Evolutionary conservation across 1,140 invertebrate species (phyloP), one percentile per base, ranked within the genome.

Genomic region (Trichoplusia ni): DNA sequence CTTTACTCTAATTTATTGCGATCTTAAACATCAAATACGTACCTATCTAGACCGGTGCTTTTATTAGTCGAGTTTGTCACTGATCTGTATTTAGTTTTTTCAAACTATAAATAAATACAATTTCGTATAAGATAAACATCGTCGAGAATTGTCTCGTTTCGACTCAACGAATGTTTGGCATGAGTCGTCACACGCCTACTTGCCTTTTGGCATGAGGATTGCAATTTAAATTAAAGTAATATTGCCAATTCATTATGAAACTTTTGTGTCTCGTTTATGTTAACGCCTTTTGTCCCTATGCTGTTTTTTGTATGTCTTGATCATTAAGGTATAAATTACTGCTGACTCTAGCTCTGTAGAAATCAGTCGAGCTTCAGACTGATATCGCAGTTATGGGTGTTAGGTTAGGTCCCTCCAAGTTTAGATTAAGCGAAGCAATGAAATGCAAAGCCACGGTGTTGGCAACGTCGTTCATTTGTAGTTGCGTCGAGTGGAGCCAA

Each of bases 121-220:
- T 72, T 56, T 68, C 51, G 59, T 66, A 54, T 19, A 61, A 68
- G 67, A 70, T 67, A 68, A 71, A 65, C 62, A 51, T 46, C 60
- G 58, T 51, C 44, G 67, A 76, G 51, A 72, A 77, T 77, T 65
- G 67, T 75, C 67, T 56, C 60, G 70, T 71, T 51, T 68, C 64
- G 67, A 68, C 54, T 65, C 56, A 60, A 67, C 65, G 68, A 73
- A 73, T 72, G 75, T 76, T 79, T 78, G 77, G 73, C 76, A 80
- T 73, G 62, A 75, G 75, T 71, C 71, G 63, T 78, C 70, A 66
- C 65, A 75, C 82, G 79, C 79, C 73, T 80, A 82, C 79, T 82
- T 82, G 67, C 58, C 71, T 60, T 66, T 65, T 70, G 60, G 75
- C 70, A 73, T 74, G 64, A 59, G 63, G 68, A 68, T 73, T 60